phyloP scores from a whole-genome alignment of 2,113 vertebrate genomes.

The Rhabdornis inornatus region DNA sequence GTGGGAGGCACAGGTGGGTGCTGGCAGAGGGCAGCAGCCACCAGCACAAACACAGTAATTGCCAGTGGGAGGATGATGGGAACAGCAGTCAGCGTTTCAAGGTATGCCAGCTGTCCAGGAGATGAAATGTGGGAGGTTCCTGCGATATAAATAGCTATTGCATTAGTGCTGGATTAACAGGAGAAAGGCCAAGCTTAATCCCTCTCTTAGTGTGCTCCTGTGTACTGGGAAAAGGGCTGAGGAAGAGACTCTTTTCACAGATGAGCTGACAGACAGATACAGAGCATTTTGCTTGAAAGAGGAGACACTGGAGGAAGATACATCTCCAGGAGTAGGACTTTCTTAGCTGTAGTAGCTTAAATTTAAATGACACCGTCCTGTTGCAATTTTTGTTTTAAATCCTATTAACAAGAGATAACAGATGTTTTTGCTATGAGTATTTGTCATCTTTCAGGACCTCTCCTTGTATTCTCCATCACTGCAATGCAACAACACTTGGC shows the following conservation, averaged over 20 bases:
- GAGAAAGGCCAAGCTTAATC: not conserved
- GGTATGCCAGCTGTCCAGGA: not conserved
- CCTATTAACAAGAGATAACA: not conserved
- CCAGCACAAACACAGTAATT: not conserved
- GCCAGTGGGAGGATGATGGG: not conserved
- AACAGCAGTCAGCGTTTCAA: not conserved
- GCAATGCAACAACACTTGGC: not conserved
- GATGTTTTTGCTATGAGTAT: not conserved
- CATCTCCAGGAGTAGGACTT: rapidly evolving
- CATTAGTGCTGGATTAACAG: not conserved
- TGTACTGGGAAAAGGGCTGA: not conserved
- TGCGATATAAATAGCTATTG: not conserved
- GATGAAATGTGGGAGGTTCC: not conserved
- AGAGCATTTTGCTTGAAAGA: not conserved
- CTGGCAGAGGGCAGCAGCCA: not conserved
- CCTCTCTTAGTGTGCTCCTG: not conserved
- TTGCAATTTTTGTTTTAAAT: not conserved
- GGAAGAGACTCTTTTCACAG: not conserved
- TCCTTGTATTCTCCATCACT: not conserved
- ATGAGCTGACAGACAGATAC: not conserved
- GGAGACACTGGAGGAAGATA: not conserved
- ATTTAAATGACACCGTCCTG: not conserved
- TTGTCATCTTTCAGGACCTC: not conserved
- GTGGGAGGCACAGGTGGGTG: not conserved
- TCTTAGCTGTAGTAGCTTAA: not conserved